phyloP scores from a whole-genome alignment of 2,113 vertebrate species.

The Leuciscus idus region DNA sequence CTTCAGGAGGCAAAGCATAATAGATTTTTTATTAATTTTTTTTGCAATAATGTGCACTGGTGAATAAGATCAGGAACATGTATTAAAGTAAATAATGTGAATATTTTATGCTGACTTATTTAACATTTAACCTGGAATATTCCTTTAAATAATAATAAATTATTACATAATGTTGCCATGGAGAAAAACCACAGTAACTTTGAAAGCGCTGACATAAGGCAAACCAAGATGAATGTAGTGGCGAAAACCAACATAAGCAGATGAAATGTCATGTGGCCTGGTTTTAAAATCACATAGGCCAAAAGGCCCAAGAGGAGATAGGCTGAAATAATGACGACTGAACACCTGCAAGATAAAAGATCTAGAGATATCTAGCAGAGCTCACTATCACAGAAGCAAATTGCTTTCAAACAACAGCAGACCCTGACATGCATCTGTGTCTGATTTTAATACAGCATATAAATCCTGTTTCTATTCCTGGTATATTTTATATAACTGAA shows the following conservation, averaged over 20 bases:
- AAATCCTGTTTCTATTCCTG: not conserved
- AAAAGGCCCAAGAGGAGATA: not conserved
- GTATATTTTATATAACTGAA: not conserved
- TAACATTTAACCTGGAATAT: not conserved
- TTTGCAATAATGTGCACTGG: not conserved
- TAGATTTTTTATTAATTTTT: not conserved
- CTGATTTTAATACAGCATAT: not conserved
- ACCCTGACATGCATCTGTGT: not conserved
- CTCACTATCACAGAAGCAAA: not conserved
- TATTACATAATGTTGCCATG: not conserved
- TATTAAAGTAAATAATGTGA: not conserved
- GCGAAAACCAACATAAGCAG: slow-evolving; percentile 22
- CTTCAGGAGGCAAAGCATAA: not conserved
- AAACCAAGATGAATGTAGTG: not conserved
- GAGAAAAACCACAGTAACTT: not conserved
- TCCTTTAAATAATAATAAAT: not conserved
- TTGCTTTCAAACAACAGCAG: not conserved
- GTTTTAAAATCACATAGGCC: slow-evolving; percentile 2
- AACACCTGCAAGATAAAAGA: not conserved
- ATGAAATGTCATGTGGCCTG: slow-evolving; percentile 19
- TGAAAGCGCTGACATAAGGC: not conserved
- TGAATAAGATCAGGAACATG: not conserved
- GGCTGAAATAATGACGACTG: slow-evolving; percentile 11
- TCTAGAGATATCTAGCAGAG: not conserved
- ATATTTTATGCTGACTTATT: not conserved